phyloP scores from a whole-genome alignment of 2,888 invertebrate species.

The Torymus aiolomorphi region DNA sequence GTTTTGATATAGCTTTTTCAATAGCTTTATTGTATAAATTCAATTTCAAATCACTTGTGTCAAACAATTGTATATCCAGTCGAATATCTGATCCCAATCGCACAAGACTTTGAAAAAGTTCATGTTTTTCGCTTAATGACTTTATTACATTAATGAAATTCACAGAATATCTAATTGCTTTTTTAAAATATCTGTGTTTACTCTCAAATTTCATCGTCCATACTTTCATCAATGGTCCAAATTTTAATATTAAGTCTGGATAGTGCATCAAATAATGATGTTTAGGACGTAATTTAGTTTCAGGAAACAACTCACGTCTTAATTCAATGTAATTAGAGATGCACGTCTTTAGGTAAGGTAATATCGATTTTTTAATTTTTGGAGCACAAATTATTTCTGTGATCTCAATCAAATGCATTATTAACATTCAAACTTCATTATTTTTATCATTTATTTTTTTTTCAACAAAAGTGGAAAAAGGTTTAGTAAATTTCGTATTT shows the following conservation, averaged over 20 bases:
- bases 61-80: background rate
- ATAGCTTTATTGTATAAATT: too few species aligned
- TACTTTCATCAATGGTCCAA: conserved; percentile 32
- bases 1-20: too few species aligned
- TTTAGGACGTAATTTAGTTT: conserved; percentile 3
- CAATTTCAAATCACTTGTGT: too few species aligned
- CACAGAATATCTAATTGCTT: conserved; percentile 13
- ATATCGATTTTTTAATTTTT: too few species aligned
- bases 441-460: too few species aligned
- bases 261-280: conserved; percentile 22
- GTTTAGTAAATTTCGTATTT: too few species aligned
- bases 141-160: conserved; percentile 57
- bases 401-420: too few species aligned
- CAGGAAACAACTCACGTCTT: conserved; percentile 53
- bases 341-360: too few species aligned
- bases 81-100: conserved; percentile 45
- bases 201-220: conserved; percentile 34
- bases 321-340: conserved; percentile 55
- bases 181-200: conserved; percentile 29
- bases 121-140: conserved; percentile 49
- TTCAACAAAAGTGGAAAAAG: too few species aligned
- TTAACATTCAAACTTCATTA: too few species aligned
- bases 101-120: conserved; percentile 39
- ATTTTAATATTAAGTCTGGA: conserved; percentile 1
- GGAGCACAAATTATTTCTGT: too few species aligned